Evolutionary conservation across 2,888 invertebrate genomes (phyloP).

Genomic region (Standfussiana lucernea): DNA sequence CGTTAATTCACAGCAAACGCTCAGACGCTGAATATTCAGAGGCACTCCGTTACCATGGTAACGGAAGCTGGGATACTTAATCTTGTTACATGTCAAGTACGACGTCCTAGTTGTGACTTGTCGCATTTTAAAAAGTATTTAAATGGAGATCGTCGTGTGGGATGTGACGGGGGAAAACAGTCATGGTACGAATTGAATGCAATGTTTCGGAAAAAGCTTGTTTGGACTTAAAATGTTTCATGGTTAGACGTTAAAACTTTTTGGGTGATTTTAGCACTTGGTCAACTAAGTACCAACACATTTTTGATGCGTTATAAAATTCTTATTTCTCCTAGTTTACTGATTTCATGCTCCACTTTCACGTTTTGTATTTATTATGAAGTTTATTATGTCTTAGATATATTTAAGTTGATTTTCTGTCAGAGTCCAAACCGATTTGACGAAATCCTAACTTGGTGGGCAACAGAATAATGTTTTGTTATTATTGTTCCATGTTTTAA

Average conservation of each 20-base stretch:
- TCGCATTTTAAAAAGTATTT: slow-evolving; percentile 56
- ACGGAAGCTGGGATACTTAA: slow-evolving; percentile 60
- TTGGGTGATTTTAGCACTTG: background rate
- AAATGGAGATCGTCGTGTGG: slow-evolving; percentile 28
- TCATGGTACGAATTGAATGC: background rate
- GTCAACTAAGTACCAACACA: background rate
- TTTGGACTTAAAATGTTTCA: background rate
- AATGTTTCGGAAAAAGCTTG: background rate
- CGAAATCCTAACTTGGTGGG: background rate
- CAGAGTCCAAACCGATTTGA: background rate
- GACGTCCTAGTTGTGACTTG: slow-evolving; percentile 50
- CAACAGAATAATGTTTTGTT: background rate
- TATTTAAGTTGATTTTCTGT: background rate
- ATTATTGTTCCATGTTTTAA: background rate
- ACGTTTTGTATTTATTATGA: background rate
- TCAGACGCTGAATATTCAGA: slow-evolving; percentile 62
- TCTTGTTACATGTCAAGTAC: slow-evolving; percentile 65
- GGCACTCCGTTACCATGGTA: slow-evolving; percentile 61
- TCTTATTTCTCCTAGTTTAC: background rate
- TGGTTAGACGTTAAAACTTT: background rate
- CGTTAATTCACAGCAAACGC: slow-evolving; percentile 61
- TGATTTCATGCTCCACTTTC: background rate
- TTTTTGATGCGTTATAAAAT: background rate
- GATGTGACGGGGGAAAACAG: background rate
- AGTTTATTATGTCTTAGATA: background rate